Evolutionary conservation across 2,797 vertebrate species (phyloP).

Genomic region (Chaenodraco wilsoni): DNA sequence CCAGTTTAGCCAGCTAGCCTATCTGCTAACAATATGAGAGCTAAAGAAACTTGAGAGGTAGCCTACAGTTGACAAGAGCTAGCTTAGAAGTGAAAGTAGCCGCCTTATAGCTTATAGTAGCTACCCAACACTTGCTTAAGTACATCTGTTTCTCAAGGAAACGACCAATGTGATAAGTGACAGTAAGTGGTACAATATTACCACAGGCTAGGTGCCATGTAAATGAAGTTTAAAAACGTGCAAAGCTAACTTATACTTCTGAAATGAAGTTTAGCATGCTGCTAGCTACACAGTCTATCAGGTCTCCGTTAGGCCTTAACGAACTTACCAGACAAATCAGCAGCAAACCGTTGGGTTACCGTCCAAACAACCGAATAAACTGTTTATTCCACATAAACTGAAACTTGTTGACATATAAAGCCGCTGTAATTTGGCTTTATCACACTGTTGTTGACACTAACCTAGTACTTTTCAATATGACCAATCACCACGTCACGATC

Average conservation of each 20-base stretch:
- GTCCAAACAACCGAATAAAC: conserved; percentile 3
- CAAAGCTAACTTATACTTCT: not conserved
- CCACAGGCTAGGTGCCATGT: fast-evolving
- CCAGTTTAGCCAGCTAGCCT: conserved; percentile 3
- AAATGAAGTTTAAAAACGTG: not conserved
- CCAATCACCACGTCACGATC: conserved; percentile 78
- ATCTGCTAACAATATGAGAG: conserved; percentile 18
- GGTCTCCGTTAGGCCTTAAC: conserved; percentile 50
- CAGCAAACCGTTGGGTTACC: not conserved
- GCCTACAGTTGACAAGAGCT: conserved; percentile 14
- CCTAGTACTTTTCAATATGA: conserved; percentile 18
- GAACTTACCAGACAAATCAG: conserved; percentile 58
- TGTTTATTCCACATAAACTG: conserved; percentile 11
- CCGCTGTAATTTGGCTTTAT: not conserved
- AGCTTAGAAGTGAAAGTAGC: conserved; percentile 50
- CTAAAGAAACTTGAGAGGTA: conserved; percentile 32
- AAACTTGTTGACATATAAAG: not conserved
- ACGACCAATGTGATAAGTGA: not conserved
- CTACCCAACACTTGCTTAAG: not conserved
- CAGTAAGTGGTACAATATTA: not conserved
- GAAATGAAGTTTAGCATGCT: not conserved
- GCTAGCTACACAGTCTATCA: conserved; percentile 49
- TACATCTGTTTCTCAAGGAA: fast-evolving
- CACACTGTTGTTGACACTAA: not conserved
- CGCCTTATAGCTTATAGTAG: conserved; percentile 25